Base-by-base conservation (phyloP, 2,888 invertebrate species). In the Agelastica alni region DNA sequence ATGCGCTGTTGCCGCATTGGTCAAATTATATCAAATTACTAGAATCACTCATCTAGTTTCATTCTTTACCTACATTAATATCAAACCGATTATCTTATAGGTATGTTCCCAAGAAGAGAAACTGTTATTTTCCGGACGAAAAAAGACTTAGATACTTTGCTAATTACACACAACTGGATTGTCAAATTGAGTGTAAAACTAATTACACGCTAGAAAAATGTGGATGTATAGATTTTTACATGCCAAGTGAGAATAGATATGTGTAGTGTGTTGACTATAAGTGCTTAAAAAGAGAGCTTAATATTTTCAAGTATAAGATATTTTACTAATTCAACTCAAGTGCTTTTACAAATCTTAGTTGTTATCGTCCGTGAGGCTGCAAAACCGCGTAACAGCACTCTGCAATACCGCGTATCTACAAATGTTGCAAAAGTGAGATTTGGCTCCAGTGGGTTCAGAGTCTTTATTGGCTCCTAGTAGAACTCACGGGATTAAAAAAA, bases 131-230 rank as follows among this genome's bases (percentile, higher is more conserved):
- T 70, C 83, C 84, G 56, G 75, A 74, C 42, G 88, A 88, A 69
- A 80, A 84, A 13, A 78, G 82, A 61, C 77, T 88, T 43, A 78
- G 12, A 12, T 87, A 80, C 70, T 88, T 84, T 69, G 82, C 82
- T 72, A 79, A 83, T 34, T 88, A 88, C 72, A 86, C 87, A 0
- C 86, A 87, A 72, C 79, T 82, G 47, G 87, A 87, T 70, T 88
- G 88, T 66, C 83, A 86, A 65, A 77, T 86, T 70, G 88, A 88
- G 72, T 88, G 88, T 61, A 71, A 85, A 51, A 80, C 86, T 1
- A 87, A 87, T 72, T 85, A 82, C 59, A 87, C 87, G 0, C 70
- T 80, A 42, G 68, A 75, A 1, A 72, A 31, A 7, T 75, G 74
- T 53, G 65, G 64, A 14, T 75, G 74, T 51, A 69, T 71, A 9